A percentile compares a stretch with the other conserved stretches of the same genome.
Evolutionary conservation across 2,797 vertebrate genomes (phyloP).

Genomic region (Artibeus lituratus): DNA sequence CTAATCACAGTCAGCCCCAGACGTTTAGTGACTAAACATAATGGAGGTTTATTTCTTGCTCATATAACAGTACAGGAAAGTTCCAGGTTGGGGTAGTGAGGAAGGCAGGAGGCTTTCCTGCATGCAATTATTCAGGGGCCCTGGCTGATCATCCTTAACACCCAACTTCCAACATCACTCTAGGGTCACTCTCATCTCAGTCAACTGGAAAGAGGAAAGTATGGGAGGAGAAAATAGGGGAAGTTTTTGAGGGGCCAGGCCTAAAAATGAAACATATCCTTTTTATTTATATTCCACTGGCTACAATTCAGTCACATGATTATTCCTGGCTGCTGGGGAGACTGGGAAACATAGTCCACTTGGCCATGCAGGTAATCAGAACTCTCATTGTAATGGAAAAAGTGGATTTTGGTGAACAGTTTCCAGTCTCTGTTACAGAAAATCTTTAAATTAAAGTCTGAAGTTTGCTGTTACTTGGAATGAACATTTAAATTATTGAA

Average conservation of each 20-base stretch:
- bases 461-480: conserved; percentile 5
- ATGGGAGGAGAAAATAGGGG: neutral
- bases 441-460: neutral
- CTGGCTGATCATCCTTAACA: neutral
- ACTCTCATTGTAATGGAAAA: neutral
- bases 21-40: neutral
- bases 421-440: neutral
- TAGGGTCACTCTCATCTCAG: neutral
- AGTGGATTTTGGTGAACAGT: neutral
- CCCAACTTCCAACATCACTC: neutral
- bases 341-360: neutral
- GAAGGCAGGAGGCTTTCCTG: neutral
- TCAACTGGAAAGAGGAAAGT: neutral
- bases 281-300: neutral
- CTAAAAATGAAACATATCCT: neutral
- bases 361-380: neutral
- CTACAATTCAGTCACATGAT: neutral
- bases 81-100: neutral
- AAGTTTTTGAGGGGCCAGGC: neutral
- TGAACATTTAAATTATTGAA: neutral
- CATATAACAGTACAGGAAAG: neutral
- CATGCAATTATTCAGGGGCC: neutral
- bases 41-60: neutral
- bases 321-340: neutral
- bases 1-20: neutral